Evolutionary conservation across 1,140 invertebrate genomes (phyloP).

Genomic region (Bombus pascuorum): DNA sequence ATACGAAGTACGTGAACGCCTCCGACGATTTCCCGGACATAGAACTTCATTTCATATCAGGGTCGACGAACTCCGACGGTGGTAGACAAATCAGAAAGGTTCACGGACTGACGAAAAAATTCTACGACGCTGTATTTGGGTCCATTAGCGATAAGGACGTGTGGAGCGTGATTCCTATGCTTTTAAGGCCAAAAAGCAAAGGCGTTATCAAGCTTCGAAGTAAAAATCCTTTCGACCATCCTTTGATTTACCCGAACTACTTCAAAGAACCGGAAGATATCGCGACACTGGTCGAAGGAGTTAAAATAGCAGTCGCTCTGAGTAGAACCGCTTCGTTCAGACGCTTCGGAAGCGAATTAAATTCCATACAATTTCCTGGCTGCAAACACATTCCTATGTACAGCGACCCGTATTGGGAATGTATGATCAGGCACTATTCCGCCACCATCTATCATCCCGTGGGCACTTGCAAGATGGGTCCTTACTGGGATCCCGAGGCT

Average conservation of each 20-base stretch:
- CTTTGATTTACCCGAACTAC: conserved; percentile 96
- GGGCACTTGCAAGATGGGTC: conserved; percentile 97
- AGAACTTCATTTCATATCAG: conserved; percentile 96
- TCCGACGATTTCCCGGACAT: conserved; percentile 95
- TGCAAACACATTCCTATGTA: conserved; percentile 86
- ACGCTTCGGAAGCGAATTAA: conserved; percentile 87
- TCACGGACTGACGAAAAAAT: conserved; percentile 88
- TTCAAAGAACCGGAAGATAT: conserved; percentile 91
- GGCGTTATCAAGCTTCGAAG: conserved; percentile 91
- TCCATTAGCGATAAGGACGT: conserved; percentile 90
- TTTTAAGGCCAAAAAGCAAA: conserved; percentile 90
- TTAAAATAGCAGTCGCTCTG: conserved; percentile 89
- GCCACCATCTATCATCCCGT: conserved; percentile 94
- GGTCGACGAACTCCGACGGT: conserved; percentile 93
- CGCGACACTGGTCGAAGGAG: conserved; percentile 91
- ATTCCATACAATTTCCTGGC: conserved; percentile 87
- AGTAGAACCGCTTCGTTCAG: conserved; percentile 89
- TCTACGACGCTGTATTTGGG: conserved; percentile 89
- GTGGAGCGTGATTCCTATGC: conserved; percentile 93
- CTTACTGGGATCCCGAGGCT: conserved; percentile 90
- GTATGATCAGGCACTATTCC: conserved; percentile 91
- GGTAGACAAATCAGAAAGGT: conserved; percentile 92
- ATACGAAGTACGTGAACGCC: conserved; percentile 93
- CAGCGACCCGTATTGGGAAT: conserved; percentile 91
- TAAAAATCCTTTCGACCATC: conserved; percentile 94